Conservation (phyloP, 1,140 invertebrate genomes). For the Drosophila teissieri region DNA sequence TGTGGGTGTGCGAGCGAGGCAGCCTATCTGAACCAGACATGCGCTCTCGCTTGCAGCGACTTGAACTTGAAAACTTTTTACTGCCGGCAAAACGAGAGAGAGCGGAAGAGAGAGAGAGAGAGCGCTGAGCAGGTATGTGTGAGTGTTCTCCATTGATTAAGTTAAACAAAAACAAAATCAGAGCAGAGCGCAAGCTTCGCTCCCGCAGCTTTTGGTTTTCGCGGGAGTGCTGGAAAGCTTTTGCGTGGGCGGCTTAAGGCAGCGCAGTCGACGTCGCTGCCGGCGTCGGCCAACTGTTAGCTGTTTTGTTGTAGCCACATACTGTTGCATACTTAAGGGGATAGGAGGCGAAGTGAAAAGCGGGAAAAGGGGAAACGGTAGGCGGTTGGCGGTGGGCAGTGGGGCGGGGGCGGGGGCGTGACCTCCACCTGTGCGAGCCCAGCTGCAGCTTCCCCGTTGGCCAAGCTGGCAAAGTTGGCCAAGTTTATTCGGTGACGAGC, state of each 20-base stretch:
- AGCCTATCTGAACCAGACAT: conserved; percentile 70
- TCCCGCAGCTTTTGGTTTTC: conserved; percentile 7
- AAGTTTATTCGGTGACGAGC: conserved; percentile 62
- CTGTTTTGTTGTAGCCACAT: conserved; percentile 67
- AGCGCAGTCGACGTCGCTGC: conserved; percentile 41
- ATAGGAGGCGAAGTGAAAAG: conserved; percentile 18
- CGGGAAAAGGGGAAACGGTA: neutral
- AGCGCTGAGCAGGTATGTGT: conserved; percentile 27
- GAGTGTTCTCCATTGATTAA: conserved; percentile 4
- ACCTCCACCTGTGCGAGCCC: conserved; percentile 45
- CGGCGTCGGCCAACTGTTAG: conserved; percentile 71
- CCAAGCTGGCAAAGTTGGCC: conserved; percentile 3
- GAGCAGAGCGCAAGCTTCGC: conserved; percentile 11
- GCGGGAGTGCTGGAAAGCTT: conserved; percentile 41
- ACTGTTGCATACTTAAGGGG: conserved; percentile 76
- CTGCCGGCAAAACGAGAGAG: conserved; percentile 36
- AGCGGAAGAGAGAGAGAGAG: conserved; percentile 10
- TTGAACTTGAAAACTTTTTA: conserved; percentile 81
- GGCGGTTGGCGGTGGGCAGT: too few species aligned
- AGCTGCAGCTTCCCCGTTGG: conserved; percentile 37
- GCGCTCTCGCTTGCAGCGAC: conserved; percentile 62
- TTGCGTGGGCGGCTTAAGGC: conserved; percentile 76
- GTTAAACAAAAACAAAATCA: conserved; percentile 30
- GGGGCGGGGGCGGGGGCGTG: neutral
- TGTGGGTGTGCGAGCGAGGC: conserved; percentile 13